Evolutionary conservation across 92 coral and sea anemone genomes (phyloP).

Genomic region (Meandrina meandrites): DNA sequence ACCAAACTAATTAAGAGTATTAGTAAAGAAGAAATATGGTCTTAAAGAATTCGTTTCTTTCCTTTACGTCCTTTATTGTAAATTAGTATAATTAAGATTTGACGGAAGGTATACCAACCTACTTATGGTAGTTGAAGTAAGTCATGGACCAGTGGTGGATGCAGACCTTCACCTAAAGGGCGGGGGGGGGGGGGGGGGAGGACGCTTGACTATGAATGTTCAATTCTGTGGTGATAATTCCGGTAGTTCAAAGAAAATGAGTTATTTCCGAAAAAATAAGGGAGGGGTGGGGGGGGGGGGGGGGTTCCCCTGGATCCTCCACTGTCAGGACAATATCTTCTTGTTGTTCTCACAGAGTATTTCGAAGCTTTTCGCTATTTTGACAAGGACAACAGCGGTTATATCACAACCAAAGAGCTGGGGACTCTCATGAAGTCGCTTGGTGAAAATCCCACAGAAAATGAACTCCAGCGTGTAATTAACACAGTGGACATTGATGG

Average conservation of each 20-base stretch:
- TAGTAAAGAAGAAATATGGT: neutral
- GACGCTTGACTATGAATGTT: too few relatives aligned
- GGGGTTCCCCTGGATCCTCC: too few relatives aligned
- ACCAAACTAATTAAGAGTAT: neutral
- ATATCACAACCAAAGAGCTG: conserved; percentile 76
- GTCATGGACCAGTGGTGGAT: too few relatives aligned
- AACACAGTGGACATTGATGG: conserved; percentile 82
- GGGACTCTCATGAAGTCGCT: conserved; percentile 85
- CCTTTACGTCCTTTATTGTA: neutral
- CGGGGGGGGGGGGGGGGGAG: too few relatives aligned
- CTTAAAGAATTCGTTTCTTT: neutral
- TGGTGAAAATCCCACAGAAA: conserved; percentile 84
- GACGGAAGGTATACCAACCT: too few relatives aligned
- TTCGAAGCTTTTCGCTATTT: conserved; percentile 79
- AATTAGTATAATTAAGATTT: too few relatives aligned
- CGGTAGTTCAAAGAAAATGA: too few relatives aligned
- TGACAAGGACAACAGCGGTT: conserved; percentile 85
- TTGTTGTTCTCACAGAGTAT: conserved; percentile 49
- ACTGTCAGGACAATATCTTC: neutral
- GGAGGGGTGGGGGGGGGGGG: too few relatives aligned
- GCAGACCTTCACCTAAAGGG: too few relatives aligned
- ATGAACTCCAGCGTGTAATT: conserved; percentile 72
- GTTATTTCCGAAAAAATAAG: too few relatives aligned
- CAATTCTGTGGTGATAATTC: too few relatives aligned
- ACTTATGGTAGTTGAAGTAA: too few relatives aligned